Evolutionary conservation across 2,113 vertebrate species (phyloP).

Genomic region (Toxotes jaculatrix): DNA sequence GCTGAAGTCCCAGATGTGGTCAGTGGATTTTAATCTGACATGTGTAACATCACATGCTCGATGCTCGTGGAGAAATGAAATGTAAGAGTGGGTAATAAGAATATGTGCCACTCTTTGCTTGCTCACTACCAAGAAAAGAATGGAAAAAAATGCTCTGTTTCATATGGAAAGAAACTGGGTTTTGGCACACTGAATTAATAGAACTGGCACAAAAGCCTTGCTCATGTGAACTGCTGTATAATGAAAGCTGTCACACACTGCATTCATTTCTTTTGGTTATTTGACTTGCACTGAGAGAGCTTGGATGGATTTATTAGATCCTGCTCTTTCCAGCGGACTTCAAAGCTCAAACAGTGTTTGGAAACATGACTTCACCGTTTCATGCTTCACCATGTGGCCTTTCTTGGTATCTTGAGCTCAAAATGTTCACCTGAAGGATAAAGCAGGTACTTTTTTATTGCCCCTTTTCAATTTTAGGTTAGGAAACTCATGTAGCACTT

Average conservation of each 20-base stretch:
- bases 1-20: conserved; percentile 41
- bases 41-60: conserved; percentile 24
- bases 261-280: conserved; percentile 57
- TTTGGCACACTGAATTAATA: conserved; percentile 22
- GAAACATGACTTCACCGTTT: conserved; percentile 36
- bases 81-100: background rate
- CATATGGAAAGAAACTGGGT: conserved; percentile 26
- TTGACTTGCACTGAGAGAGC: conserved; percentile 35
- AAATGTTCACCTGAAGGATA: conserved; percentile 20
- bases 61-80: conserved; percentile 3
- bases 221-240: conserved; percentile 45
- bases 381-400: conserved; percentile 3
- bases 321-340: conserved; percentile 36
- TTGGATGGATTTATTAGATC: conserved; percentile 48
- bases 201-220: conserved; percentile 19
- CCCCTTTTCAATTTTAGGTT: conserved; percentile 31
- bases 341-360: conserved; percentile 36
- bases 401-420: conserved; percentile 26
- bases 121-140: conserved; percentile 6
- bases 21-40: conserved; percentile 26
- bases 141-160: background rate
- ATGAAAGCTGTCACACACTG: conserved; percentile 42
- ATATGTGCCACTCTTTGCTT: conserved; percentile 24
- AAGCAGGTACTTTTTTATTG: conserved; percentile 34
- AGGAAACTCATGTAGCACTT: background rate